A percentile compares a stretch with the other conserved stretches of the same genome.
phyloP scores from a whole-genome alignment of 53 echinoderm and acorn worm genomes.

The Actinopyga echinites region DNA sequence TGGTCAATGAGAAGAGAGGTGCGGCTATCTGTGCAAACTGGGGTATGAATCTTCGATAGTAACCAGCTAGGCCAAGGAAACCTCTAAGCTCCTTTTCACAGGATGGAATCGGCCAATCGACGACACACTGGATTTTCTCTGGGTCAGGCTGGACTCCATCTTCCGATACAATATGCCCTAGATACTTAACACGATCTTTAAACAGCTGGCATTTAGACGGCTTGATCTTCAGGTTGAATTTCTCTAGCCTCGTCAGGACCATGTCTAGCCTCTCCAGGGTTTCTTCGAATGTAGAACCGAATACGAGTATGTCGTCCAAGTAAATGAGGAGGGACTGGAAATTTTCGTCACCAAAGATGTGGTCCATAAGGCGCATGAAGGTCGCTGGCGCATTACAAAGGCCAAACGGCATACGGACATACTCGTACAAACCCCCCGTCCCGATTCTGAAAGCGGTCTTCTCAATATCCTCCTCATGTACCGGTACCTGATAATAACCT shows the following conservation, averaged over 20 bases:
- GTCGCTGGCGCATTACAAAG: conserved; percentile 76
- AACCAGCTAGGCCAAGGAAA: conserved; percentile 59
- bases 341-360: conserved; percentile 71
- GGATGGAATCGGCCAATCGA: conserved; percentile 46
- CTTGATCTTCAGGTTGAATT: conserved; percentile 63
- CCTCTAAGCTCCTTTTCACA: conserved; percentile 36
- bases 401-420: conserved; percentile 68
- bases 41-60: conserved; percentile 58
- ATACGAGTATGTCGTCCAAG: conserved; percentile 72
- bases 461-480: conserved; percentile 52
- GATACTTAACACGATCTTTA: conserved; percentile 39
- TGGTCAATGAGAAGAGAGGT: conserved; percentile 57
- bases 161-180: conserved; percentile 54
- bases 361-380: conserved; percentile 77
- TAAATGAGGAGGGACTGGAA: conserved; percentile 50
- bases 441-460: conserved; percentile 63
- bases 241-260: conserved; percentile 53
- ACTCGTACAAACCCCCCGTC: conserved; percentile 52
- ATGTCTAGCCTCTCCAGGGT: conserved; percentile 57
- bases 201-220: conserved; percentile 67
- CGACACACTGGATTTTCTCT: conserved; percentile 51
- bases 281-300: conserved; percentile 62
- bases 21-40: conserved; percentile 53
- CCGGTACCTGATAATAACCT: conserved; percentile 52
- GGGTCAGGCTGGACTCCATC: conserved; percentile 55